phyloP scores from a whole-genome alignment of 2,888 invertebrate genomes.

The Mesochorus sp. region DNA sequence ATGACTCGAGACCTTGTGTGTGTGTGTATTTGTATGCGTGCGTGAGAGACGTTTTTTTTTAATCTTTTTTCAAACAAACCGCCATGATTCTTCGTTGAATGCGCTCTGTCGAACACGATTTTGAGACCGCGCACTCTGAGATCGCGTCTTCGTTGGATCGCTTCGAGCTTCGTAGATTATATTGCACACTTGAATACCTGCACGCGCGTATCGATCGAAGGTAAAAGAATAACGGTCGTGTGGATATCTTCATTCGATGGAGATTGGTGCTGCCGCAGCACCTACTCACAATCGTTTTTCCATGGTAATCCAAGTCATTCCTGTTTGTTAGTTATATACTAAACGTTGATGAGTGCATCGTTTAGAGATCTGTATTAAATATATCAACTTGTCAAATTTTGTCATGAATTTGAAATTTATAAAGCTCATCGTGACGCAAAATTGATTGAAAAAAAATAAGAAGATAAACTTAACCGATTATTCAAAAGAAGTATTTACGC shows the following conservation, averaged over 20 bases:
- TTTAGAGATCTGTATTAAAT: too few relatives aligned
- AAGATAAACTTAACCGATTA: too few relatives aligned
- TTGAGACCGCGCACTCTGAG: too few relatives aligned
- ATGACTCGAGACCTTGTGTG: slow-evolving; percentile 38
- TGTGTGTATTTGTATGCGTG: too few relatives aligned
- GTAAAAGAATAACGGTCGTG: neutral
- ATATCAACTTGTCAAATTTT: too few relatives aligned
- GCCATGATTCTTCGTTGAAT: neutral
- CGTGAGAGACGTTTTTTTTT: slow-evolving; percentile 16
- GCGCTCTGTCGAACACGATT: slow-evolving; percentile 19
- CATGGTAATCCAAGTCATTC: neutral
- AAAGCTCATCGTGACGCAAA: too few relatives aligned
- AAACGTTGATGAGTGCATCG: too few relatives aligned
- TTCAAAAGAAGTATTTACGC: too few relatives aligned
- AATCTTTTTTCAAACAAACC: neutral
- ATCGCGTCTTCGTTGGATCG: neutral
- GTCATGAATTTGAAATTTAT: too few relatives aligned
- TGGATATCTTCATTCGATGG: neutral
- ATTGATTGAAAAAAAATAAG: too few relatives aligned
- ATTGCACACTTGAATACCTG: neutral
- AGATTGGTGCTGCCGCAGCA: too few relatives aligned
- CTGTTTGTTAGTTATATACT: too few relatives aligned
- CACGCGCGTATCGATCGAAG: neutral
- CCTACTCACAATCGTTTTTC: neutral
- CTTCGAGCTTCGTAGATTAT: neutral